Conservation (phyloP, 2,888 invertebrate genomes). For the Erebia ligea region DNA sequence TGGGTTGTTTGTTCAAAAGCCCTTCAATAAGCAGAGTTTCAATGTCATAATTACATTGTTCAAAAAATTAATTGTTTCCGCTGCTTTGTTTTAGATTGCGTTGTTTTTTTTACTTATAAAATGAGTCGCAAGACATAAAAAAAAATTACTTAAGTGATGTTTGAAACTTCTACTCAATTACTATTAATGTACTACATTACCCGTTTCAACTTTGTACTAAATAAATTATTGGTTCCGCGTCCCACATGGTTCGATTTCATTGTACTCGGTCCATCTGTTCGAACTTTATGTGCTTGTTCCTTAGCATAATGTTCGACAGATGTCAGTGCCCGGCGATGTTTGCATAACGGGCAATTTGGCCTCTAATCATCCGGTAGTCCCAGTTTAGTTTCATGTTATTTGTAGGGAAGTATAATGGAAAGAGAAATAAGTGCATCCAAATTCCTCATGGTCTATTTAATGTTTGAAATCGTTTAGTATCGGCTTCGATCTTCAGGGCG, state of each 20-base stretch:
- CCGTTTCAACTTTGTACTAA: constrained; percentile 1
- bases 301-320: constrained; percentile 49
- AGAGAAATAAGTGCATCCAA: not conserved
- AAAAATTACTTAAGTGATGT: not conserved
- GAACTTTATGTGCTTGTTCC: constrained; percentile 36
- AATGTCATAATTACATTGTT: too few species aligned
- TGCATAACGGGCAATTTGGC: constrained; percentile 46
- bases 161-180: not conserved
- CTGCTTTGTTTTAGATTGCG: too few species aligned
- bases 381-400: not conserved
- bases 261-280: constrained; percentile 65
- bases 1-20: too few species aligned
- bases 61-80: too few species aligned
- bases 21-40: too few species aligned
- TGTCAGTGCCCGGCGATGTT: constrained; percentile 48
- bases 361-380: constrained; percentile 41
- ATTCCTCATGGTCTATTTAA: not conserved
- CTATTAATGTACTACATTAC: not conserved
- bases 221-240: constrained; percentile 37
- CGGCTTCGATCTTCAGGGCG: too few species aligned
- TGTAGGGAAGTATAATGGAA: not conserved
- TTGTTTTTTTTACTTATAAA: not conserved
- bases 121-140: too few species aligned
- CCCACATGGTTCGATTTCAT: constrained; percentile 41
- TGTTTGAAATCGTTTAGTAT: not conserved